Percentiles rank a stretch among this genome's conserved stretches.
phyloP scores from a whole-genome alignment of 2,113 vertebrate species.

The Gadus chalcogrammus region DNA sequence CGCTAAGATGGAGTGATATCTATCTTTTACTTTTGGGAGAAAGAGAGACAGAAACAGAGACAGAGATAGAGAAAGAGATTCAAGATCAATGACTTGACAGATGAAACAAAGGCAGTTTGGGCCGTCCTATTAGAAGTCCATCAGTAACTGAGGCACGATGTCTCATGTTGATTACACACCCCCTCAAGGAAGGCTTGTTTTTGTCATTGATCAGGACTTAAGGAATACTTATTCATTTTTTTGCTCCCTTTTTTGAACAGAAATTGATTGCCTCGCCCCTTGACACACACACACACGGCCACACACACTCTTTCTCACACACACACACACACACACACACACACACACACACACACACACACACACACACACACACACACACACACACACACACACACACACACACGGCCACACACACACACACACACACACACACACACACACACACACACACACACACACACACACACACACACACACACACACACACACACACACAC shows the following conservation, averaged over 20 bases:
- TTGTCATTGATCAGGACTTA: no score
- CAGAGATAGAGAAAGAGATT: neutral
- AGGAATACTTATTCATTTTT: no score
- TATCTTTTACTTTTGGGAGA: no score
- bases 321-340: slow-evolving; percentile 16
- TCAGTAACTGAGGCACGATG: no score
- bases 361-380: neutral
- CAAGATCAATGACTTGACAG: neutral
- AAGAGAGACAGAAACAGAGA: neutral
- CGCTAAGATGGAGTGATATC: neutral
- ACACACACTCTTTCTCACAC: neutral
- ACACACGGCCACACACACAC: slow-evolving; percentile 4
- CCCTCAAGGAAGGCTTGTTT: no score
- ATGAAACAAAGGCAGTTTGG: neutral
- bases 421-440: no score
- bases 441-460: no score
- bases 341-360: slow-evolving; percentile 9
- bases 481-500: slow-evolving; percentile 6
- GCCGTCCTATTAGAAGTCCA: no score
- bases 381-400: neutral
- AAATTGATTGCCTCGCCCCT: no score
- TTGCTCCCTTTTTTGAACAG: no score
- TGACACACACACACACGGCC: neutral
- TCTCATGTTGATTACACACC: no score
- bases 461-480: slow-evolving; percentile 17